Evolutionary conservation across 2,113 vertebrate genomes (phyloP).

Genomic region (Oenanthe oenanthe): DNA sequence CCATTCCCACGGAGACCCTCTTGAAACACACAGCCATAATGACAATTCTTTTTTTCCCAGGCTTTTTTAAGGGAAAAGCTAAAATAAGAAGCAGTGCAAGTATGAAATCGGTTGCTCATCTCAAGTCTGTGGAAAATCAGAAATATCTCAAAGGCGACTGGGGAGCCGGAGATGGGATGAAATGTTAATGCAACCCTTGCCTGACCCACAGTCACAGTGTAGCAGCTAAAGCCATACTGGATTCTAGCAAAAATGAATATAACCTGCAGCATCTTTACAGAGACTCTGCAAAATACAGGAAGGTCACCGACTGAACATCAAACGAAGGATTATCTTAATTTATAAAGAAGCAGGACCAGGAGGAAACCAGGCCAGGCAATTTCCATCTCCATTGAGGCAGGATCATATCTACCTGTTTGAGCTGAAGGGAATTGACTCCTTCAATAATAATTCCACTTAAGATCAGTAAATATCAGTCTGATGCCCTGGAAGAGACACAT

Average conservation of each 20-base stretch:
- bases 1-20: not conserved
- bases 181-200: slow-evolving; percentile 33
- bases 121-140: not conserved
- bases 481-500: not conserved
- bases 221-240: not conserved
- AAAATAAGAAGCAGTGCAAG: not conserved
- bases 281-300: not conserved
- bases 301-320: slow-evolving; percentile 14
- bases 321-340: not conserved
- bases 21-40: not conserved
- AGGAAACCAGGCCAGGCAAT: not conserved
- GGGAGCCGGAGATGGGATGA: not conserved
- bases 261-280: not conserved
- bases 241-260: not conserved
- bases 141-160: not conserved
- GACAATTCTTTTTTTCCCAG: not conserved
- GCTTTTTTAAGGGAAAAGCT: not conserved
- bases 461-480: not conserved
- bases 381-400: not conserved
- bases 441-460: not conserved
- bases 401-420: not conserved
- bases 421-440: not conserved
- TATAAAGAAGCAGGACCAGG: not conserved
- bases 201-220: not conserved
- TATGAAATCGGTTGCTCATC: not conserved